Base-by-base conservation (phyloP, 1,140 invertebrate species). In the Meteorus sp. region DNA sequence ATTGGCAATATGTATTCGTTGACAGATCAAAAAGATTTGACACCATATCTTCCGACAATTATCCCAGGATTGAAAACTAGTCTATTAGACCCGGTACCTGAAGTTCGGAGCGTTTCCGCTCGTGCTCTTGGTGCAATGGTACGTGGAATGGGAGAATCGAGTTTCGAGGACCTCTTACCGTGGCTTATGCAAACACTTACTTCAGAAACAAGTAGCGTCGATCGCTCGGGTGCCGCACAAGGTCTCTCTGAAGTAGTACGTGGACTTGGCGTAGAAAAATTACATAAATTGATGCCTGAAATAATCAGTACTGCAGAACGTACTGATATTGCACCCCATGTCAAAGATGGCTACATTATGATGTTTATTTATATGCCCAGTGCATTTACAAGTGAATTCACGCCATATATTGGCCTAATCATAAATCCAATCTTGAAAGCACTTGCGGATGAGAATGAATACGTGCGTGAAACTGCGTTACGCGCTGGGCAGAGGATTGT, bases 301-400 rank as follows among this genome's bases (percentile, higher is more conserved):
- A 98, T 99, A 60, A 98, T 99, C 63, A 85, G 89, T 23, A 98
- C 96, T 0, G 95, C 97, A 0, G 94, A 98, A 78, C 82, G 93
- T 57, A 88, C 88, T 1, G 96, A 99, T 76, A 95, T 99, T 64
- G 93, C 95, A 9, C 93, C 97, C 1, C 94, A 98, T 77, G 96
- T 99, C 0, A 94, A 98, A 69, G 98, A 99, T 82, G 98, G 98
- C 22, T 99, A 99, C 79, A 98, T 99, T 44, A 98, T 99, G 94
- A 95, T 99, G 92, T 99, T 98, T 76, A 99, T 99, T 73, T 99
- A 99, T 77, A 92, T 99, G 88, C 98, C 98, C 0, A 89, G 90
- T 59, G 95, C 96, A 1, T 99, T 99, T 80, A 94, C 91, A 1
- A 87, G 90, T 45, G 93, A 96, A 69, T 99, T 99, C 75, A 92